Conservation (phyloP, 2,797 vertebrate species). For the Pterois miles region DNA sequence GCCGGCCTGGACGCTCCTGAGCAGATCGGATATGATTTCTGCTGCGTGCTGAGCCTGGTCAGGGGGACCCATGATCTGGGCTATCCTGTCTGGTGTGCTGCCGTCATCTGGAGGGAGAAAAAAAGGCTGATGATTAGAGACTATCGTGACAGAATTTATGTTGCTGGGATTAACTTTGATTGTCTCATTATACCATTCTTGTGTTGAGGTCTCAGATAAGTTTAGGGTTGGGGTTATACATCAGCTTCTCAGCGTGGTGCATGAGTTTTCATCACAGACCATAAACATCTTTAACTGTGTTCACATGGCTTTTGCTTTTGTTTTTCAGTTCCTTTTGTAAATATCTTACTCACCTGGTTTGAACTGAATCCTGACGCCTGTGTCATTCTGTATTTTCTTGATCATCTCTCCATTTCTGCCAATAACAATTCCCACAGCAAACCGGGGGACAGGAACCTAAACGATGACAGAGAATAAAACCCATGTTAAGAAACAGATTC, state of each 20-base stretch:
- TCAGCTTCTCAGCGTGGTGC: constrained; percentile 78
- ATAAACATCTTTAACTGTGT: not conserved
- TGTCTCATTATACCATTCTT: not conserved
- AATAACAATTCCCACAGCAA: constrained; percentile 98
- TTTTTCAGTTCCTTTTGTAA: too few relatives aligned
- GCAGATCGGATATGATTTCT: constrained; percentile 95
- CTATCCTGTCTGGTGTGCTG: constrained; percentile 97
- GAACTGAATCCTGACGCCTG: constrained; percentile 98
- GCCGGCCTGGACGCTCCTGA: constrained; percentile 96
- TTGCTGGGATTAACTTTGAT: not conserved
- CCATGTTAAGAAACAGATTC: not conserved
- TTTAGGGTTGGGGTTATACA: constrained; percentile 64
- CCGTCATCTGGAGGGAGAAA: constrained; percentile 89
- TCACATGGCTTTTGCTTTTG: not conserved
- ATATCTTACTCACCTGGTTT: constrained; percentile 88
- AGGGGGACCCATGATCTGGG: constrained; percentile 97
- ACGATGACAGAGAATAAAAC: not conserved
- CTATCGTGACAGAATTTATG: fast-evolving
- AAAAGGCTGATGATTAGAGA: not conserved
- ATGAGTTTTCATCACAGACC: constrained; percentile 73
- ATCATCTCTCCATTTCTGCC: constrained; percentile 99
- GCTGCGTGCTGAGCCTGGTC: constrained; percentile 97
- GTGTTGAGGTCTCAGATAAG: constrained; percentile 70
- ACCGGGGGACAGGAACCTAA: constrained; percentile 96
- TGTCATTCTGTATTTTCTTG: constrained; percentile 99